These are phyloP conservation scores for Bombus fervidus DNA, from an alignment of 1,140 invertebrate genomes.

Conservation along the genomic window DNA sequence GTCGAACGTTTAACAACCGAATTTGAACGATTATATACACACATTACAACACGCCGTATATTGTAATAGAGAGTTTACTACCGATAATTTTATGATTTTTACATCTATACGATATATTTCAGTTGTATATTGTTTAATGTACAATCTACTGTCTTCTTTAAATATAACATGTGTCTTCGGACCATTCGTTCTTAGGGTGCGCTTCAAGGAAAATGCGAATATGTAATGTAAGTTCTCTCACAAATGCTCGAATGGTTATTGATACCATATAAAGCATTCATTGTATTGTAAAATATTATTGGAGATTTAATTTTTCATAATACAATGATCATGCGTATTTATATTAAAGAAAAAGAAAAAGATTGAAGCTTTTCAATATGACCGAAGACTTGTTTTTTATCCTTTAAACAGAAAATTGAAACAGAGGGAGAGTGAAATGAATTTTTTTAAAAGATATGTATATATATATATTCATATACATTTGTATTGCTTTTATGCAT, in stretches of 20 bases:
- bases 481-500: conserved; percentile 48
- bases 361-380: conserved; percentile 16
- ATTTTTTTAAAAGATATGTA: conserved; percentile 23
- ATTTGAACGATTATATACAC: conserved; percentile 61
- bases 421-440: background rate
- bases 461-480: conserved; percentile 41
- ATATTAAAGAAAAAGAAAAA: conserved; percentile 9
- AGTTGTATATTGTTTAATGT: conserved; percentile 75
- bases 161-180: conserved; percentile 68
- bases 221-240: conserved; percentile 24
- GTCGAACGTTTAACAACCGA: conserved; percentile 65
- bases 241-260: conserved; percentile 11
- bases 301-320: conserved; percentile 9
- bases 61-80: conserved; percentile 75
- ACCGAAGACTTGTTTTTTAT: conserved; percentile 30
- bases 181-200: conserved; percentile 61
- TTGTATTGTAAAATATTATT: conserved; percentile 21
- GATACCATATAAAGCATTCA: conserved; percentile 1
- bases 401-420: conserved; percentile 14
- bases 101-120: conserved; percentile 73
- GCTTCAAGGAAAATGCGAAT: conserved; percentile 68
- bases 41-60: conserved; percentile 66
- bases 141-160: conserved; percentile 74
- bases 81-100: conserved; percentile 81
- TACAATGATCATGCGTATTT: background rate